phyloP scores from a whole-genome alignment of 1,140 invertebrate genomes.

The Diachasmimorpha longicaudata region DNA sequence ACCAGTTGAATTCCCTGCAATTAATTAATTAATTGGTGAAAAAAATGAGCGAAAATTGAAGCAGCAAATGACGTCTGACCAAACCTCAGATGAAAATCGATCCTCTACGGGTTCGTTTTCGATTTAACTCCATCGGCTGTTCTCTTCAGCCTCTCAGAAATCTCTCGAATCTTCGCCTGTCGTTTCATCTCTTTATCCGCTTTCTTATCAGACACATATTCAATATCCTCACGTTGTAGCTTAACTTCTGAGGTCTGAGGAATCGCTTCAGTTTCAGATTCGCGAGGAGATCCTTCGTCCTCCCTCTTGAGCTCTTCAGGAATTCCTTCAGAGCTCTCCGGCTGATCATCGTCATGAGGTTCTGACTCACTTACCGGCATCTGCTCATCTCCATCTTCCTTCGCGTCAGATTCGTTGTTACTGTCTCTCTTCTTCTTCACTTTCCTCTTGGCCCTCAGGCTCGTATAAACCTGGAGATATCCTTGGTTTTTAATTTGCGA shows the following conservation, averaged over 20 bases:
- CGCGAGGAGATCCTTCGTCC: not conserved
- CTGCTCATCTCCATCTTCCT: not conserved
- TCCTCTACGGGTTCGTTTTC: not conserved
- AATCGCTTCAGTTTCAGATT: not conserved
- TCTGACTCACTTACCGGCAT: not conserved
- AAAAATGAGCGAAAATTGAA: not conserved
- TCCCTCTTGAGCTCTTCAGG: not conserved
- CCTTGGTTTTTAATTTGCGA: not conserved
- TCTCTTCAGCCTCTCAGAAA: conserved; percentile 35
- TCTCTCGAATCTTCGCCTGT: conserved; percentile 41
- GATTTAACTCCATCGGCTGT: conserved; percentile 12
- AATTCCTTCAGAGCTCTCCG: not conserved
- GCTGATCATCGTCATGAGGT: not conserved
- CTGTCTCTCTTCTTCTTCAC: too few species aligned
- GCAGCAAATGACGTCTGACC: not conserved
- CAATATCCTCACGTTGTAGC: not conserved
- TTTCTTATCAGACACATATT: conserved; percentile 9
- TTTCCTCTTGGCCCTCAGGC: not conserved
- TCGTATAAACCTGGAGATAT: not conserved
- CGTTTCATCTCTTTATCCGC: conserved; percentile 31
- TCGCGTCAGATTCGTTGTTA: not conserved
- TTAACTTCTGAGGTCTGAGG: not conserved
- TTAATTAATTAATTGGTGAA: too few species aligned
- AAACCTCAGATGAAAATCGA: too few species aligned
- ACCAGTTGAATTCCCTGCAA: too few species aligned